Evolutionary conservation across 2,797 vertebrate genomes (phyloP).

Genomic region (Acropternis orthonyx): DNA sequence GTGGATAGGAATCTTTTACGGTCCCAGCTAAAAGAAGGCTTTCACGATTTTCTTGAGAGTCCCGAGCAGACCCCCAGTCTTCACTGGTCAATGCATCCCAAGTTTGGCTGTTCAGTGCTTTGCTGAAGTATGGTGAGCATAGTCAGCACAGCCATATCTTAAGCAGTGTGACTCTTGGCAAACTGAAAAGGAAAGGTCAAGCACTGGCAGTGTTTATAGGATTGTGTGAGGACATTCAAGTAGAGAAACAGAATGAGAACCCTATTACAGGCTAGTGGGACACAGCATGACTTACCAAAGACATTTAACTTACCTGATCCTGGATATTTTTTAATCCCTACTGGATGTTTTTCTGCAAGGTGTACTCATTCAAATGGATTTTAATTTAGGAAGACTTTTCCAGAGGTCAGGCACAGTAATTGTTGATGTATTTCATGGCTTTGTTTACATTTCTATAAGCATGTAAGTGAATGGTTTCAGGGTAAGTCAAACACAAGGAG

Average conservation of each 20-base stretch:
- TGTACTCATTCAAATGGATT: background rate
- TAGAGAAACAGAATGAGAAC: background rate
- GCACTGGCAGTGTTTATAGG: background rate
- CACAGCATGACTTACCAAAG: background rate
- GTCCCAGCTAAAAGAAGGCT: background rate
- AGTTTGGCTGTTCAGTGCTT: background rate
- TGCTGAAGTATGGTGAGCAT: fast-evolving
- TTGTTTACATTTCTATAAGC: background rate
- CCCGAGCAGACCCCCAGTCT: background rate
- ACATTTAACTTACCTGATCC: background rate
- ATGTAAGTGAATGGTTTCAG: background rate
- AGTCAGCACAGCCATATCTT: fast-evolving
- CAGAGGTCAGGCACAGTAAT: background rate
- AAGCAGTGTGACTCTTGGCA: background rate
- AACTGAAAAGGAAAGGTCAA: background rate
- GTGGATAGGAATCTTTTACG: background rate
- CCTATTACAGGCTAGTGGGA: background rate
- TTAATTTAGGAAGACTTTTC: background rate
- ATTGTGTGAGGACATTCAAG: background rate
- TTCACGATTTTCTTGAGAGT: background rate
- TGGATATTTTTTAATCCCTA: background rate
- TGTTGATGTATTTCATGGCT: background rate
- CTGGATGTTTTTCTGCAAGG: background rate
- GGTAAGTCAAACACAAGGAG: background rate
- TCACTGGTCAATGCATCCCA: background rate